Evolutionary conservation across 2,113 vertebrate species (phyloP), one percentile per base, ranked within the genome.

Genomic region (Alosa alosa): DNA sequence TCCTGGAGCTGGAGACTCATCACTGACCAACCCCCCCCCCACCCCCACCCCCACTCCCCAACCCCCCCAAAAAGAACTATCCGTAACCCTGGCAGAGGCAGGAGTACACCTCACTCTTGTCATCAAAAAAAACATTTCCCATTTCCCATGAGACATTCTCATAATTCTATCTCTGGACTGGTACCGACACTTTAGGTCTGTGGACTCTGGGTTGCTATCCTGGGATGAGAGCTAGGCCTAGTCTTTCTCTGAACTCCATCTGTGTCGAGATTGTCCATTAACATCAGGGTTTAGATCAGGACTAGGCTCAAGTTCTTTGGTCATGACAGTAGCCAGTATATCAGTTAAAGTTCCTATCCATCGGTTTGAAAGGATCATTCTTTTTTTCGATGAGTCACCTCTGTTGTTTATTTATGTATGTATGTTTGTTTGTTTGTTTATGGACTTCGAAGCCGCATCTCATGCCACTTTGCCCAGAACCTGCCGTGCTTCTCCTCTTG

Each of bases 1-100:
- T 99, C 82, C 96, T 99, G 88, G 98, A 99, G 93, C 95, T 99
- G 92, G 98, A 99, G 95, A 99, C 98, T n/a, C 97, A 99, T 93
- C 98, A 99, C 91, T 99, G 96, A 97, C 84, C 87, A 36, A 20
- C 5, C 20, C n/a, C 15, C 9, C 0, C 75, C 47, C 3, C 7
- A 1, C 46, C 50, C 57, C 0, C 75, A 44, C 3, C 7, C 45
- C 9, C 72, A 45, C 46, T 9, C 50, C 13, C 18, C 31, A 15
- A 49, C 47, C 47, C 47, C 47, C 11, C 47, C 31, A 31, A 49
- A 13, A 44, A 82, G 44, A 55, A 55, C 86, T 60, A 25, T 13
- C 46, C 13, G 8, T 57, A 50, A 36, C 25, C 64, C 64, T 13
- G 64, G n/a, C 31, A 25, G 10, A 36, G 64, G 10, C 64, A 36